Evolutionary conservation across 2,888 invertebrate genomes (phyloP).

Genomic region (Lepidochrysops patricia): DNA sequence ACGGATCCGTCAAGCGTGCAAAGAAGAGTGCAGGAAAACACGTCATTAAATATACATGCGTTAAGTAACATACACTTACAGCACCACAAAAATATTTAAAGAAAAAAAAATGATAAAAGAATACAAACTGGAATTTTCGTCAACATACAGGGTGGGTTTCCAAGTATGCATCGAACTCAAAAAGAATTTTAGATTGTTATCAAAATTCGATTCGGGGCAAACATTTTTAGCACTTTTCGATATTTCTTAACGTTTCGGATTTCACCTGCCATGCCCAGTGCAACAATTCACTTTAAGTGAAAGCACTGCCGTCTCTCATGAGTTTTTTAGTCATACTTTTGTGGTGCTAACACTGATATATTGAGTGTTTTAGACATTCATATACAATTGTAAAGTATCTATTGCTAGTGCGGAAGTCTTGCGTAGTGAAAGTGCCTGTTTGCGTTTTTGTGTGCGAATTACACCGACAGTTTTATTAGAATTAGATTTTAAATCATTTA

Average conservation of each 20-base stretch:
- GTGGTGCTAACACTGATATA: constrained; percentile 7
- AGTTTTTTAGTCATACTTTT: neutral
- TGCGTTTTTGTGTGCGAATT: neutral
- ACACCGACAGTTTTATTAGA: neutral
- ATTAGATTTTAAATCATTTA: neutral
- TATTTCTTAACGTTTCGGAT: too few species aligned
- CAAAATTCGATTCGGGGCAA: too few species aligned
- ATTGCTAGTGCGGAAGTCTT: neutral
- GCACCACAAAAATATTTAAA: constrained; percentile 1
- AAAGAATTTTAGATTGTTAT: too few species aligned
- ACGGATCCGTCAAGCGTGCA: constrained; percentile 29
- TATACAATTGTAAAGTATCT: neutral
- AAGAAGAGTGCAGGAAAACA: constrained; percentile 22
- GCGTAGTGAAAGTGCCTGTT: neutral
- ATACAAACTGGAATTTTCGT: too few species aligned
- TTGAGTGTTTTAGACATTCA: neutral
- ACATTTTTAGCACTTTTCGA: too few species aligned
- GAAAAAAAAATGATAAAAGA: too few species aligned
- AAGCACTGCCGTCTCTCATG: too few species aligned
- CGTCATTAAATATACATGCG: constrained; percentile 25
- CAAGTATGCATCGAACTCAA: too few species aligned
- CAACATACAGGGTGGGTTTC: too few species aligned
- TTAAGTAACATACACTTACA: constrained; percentile 6
- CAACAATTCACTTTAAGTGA: too few species aligned
- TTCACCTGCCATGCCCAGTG: too few species aligned